phyloP scores from a whole-genome alignment of 2,113 vertebrate species.

The Willisornis vidua region DNA sequence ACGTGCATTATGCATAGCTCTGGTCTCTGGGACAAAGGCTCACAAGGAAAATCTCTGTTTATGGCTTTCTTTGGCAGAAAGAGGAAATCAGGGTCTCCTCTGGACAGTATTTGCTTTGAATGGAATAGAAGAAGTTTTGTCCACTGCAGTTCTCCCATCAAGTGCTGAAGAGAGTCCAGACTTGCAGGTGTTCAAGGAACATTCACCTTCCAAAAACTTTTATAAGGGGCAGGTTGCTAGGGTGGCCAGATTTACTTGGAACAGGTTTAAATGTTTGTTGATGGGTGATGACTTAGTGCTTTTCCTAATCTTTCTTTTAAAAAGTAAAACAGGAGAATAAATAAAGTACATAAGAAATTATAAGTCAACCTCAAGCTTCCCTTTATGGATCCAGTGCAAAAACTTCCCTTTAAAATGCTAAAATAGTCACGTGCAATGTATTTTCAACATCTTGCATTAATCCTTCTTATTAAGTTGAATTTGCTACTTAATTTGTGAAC shows the following conservation, averaged over 20 bases:
- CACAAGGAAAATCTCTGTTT: background rate
- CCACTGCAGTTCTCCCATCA: background rate
- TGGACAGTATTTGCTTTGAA: background rate
- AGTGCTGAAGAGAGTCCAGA: background rate
- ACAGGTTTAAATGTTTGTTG: background rate
- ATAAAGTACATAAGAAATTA: background rate
- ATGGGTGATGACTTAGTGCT: background rate
- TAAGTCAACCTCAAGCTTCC: background rate
- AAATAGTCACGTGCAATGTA: background rate
- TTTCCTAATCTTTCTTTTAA: background rate
- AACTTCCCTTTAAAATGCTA: background rate
- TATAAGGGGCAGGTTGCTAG: background rate
- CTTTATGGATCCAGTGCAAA: background rate
- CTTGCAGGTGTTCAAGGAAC: background rate
- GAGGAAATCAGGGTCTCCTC: background rate
- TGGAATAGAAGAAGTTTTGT: background rate
- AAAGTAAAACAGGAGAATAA: background rate
- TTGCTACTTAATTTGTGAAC: background rate
- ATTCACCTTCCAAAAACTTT: background rate
- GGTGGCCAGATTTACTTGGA: background rate
- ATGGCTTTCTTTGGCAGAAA: background rate
- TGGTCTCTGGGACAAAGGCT: background rate
- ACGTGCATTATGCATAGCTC: background rate
- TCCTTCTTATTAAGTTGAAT: background rate
- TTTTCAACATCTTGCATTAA: background rate